Conservation (phyloP, 2,113 vertebrate species). For the Serilophus lunatus region DNA sequence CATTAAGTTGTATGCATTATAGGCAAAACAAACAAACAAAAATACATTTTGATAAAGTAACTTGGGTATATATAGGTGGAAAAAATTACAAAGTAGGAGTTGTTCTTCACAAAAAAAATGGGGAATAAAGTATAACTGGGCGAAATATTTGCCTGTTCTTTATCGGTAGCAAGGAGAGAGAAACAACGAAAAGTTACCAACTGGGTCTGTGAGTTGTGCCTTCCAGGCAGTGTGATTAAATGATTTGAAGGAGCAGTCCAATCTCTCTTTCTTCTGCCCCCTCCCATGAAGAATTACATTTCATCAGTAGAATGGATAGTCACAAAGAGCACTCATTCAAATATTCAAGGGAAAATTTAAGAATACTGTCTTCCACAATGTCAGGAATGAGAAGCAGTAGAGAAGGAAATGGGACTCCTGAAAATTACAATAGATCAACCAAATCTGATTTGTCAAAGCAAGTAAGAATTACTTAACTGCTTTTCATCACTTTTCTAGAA, state of each 20-base stretch:
- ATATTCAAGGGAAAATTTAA: not conserved
- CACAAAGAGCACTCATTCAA: not conserved
- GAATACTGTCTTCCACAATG: not conserved
- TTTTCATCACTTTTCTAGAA: not conserved
- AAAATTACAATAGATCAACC: not conserved
- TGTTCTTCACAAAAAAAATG: not conserved
- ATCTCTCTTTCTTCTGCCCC: not conserved
- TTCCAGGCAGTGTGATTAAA: accelerated
- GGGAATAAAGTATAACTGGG: not conserved
- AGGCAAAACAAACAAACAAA: too few species aligned
- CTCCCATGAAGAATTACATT: not conserved
- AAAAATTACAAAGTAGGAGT: not conserved
- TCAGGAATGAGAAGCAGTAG: not conserved
- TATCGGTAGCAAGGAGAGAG: not conserved
- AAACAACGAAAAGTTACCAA: not conserved
- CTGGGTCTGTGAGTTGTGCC: not conserved
- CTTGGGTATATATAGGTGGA: not conserved
- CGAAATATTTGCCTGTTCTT: not conserved
- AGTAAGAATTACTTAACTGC: not conserved
- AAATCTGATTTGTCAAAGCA: not conserved
- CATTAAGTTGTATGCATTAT: too few species aligned
- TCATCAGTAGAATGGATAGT: not conserved
- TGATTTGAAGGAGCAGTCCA: not conserved
- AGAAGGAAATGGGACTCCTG: not conserved
- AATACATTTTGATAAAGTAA: too few species aligned